phyloP scores from a whole-genome alignment of 2,888 invertebrate genomes.

The Ophioninae sp. region DNA sequence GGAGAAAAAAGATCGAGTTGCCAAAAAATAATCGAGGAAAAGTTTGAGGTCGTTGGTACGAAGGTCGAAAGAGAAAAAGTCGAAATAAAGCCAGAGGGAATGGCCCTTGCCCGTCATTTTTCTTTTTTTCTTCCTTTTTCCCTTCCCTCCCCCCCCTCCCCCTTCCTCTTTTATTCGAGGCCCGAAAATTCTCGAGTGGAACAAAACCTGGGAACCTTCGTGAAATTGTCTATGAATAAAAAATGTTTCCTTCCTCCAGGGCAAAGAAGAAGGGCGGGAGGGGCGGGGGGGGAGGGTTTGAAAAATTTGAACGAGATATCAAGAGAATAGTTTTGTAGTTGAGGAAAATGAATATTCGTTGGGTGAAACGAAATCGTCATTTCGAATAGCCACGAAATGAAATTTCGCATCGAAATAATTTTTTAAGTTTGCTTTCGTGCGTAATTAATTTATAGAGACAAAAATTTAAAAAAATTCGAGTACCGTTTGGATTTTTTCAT shows the following conservation, averaged over 20 bases:
- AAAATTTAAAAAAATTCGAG: too few relatives aligned
- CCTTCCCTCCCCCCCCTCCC: too few relatives aligned
- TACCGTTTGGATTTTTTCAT: background rate
- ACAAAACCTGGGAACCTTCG: slow-evolving; percentile 11
- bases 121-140: background rate
- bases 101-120: background rate
- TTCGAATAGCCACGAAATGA: background rate
- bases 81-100: background rate
- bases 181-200: slow-evolving; percentile 24
- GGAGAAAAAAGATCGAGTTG: too few relatives aligned
- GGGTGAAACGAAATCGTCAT: too few relatives aligned
- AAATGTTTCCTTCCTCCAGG: slow-evolving; percentile 3
- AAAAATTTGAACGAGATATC: background rate
- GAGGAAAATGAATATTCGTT: too few relatives aligned
- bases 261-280: background rate
- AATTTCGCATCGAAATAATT: background rate
- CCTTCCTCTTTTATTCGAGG: slow-evolving; percentile 5
- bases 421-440: background rate
- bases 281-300: background rate
- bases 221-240: slow-evolving; percentile 44
- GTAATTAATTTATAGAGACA: slow-evolving; percentile 3
- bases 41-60: background rate
- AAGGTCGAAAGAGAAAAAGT: background rate
- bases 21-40: background rate
- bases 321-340: too few relatives aligned